These are phyloP conservation scores for Polydrusus pterygomalis DNA, from an alignment of 2,888 invertebrate genomes.

Conservation along the genomic window DNA sequence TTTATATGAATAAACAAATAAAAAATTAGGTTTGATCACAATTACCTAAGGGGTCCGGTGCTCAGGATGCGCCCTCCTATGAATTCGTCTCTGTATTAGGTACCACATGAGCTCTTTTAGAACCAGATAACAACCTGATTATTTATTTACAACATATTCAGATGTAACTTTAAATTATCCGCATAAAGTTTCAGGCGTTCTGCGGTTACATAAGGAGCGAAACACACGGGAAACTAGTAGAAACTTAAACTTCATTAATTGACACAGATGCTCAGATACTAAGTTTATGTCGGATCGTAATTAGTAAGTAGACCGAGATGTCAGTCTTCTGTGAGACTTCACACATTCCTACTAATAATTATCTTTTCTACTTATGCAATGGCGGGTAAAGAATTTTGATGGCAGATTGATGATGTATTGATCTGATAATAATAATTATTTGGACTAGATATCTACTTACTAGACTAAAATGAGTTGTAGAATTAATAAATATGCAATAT, in stretches of 20 bases:
- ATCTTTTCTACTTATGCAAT: neutral
- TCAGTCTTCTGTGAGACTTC: constrained; percentile 9
- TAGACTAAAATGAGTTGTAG: too few relatives aligned
- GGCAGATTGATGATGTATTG: too few relatives aligned
- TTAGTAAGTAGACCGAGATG: constrained; percentile 19
- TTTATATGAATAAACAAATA: too few relatives aligned
- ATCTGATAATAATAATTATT: too few relatives aligned
- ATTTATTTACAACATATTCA: neutral
- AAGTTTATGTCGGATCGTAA: constrained; percentile 14
- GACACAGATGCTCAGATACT: constrained; percentile 22
- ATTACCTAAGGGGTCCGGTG: too few relatives aligned
- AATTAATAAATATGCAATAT: too few relatives aligned
- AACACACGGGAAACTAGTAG: constrained; percentile 3
- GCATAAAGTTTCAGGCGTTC: neutral
- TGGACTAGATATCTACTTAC: too few relatives aligned
- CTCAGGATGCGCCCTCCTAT: too few relatives aligned
- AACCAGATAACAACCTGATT: neutral
- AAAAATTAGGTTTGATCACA: too few relatives aligned
- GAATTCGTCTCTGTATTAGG: too few relatives aligned
- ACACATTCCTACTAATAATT: constrained; percentile 7
- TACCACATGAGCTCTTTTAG: too few relatives aligned
- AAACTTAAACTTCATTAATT: constrained; percentile 27
- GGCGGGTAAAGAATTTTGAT: too few relatives aligned
- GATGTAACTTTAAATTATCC: neutral
- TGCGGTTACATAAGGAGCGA: constrained; percentile 17